phyloP scores from a whole-genome alignment of 2,113 vertebrate species.

The Brachionichthys hirsutus region DNA sequence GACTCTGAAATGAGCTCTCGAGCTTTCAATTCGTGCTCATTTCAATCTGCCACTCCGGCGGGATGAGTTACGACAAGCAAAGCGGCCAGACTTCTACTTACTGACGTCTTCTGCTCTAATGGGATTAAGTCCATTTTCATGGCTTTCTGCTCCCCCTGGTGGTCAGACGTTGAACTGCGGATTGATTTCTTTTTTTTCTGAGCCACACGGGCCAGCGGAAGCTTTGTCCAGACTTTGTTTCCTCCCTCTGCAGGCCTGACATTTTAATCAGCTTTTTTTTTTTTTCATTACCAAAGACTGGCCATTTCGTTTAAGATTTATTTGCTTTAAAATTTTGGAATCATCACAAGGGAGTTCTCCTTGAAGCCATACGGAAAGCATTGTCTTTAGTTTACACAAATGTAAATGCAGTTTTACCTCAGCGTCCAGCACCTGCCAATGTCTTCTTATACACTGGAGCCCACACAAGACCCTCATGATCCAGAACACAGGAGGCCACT shows the following conservation, averaged over 20 bases:
- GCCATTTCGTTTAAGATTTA: constrained; percentile 11
- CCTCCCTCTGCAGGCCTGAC: constrained; percentile 34
- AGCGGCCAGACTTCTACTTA: constrained; percentile 24
- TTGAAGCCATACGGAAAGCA: constrained; percentile 49
- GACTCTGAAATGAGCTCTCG: constrained; percentile 43
- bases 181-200: background rate
- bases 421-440: constrained; percentile 39
- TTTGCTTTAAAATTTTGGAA: constrained; percentile 11
- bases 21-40: constrained; percentile 33
- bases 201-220: background rate
- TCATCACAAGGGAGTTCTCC: constrained; percentile 21
- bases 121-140: constrained; percentile 16
- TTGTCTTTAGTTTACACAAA: constrained; percentile 14
- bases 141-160: constrained; percentile 63
- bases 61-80: constrained; percentile 11
- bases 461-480: background rate
- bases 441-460: constrained; percentile 27
- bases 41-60: constrained; percentile 12
- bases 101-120: constrained; percentile 22
- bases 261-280: constrained; percentile 19
- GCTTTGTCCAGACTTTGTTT: background rate
- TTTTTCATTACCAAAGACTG: constrained; percentile 56
- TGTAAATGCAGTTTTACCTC: constrained; percentile 61
- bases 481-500: constrained; percentile 23
- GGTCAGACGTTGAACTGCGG: constrained; percentile 29